Evolutionary conservation across 2,113 vertebrate genomes (phyloP).

Genomic region (Brachypteracias leptosomus): DNA sequence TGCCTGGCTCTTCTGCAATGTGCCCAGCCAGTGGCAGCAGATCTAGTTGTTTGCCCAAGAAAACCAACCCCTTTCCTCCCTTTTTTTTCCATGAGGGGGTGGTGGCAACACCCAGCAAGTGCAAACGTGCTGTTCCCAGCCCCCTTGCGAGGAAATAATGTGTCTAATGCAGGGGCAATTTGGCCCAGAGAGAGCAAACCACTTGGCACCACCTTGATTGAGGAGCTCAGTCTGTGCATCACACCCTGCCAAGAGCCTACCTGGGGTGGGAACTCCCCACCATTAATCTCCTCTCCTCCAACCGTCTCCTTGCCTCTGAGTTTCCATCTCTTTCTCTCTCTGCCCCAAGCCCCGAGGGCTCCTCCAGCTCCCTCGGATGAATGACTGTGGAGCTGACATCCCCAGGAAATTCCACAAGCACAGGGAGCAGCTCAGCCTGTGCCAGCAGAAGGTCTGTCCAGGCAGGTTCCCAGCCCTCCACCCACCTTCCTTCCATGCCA

Average conservation of each 20-base stretch:
- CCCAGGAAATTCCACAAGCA: constrained; percentile 39
- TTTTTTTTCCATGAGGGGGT: neutral
- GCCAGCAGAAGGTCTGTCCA: constrained; percentile 1
- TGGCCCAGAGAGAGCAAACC: neutral
- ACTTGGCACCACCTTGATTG: neutral
- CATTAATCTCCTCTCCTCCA: constrained; percentile 15
- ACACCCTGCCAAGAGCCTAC: constrained; percentile 13
- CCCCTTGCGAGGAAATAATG: neutral
- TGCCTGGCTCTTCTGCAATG: neutral
- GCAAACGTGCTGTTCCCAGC: neutral
- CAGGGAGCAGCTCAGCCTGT: neutral
- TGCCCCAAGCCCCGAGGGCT: neutral
- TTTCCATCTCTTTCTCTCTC: neutral
- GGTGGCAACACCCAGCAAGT: neutral
- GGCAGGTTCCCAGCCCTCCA: constrained; percentile 23
- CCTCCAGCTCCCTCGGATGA: neutral
- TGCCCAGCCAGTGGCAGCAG: neutral
- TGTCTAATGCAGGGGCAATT: neutral
- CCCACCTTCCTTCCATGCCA: neutral
- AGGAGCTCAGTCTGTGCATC: neutral
- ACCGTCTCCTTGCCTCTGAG: neutral
- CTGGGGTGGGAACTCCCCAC: constrained; percentile 27
- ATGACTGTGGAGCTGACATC: neutral
- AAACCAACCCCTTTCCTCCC: neutral
- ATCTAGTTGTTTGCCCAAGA: neutral